Base-by-base conservation (phyloP, 1,140 invertebrate species). In the Plodia interpunctella region DNA sequence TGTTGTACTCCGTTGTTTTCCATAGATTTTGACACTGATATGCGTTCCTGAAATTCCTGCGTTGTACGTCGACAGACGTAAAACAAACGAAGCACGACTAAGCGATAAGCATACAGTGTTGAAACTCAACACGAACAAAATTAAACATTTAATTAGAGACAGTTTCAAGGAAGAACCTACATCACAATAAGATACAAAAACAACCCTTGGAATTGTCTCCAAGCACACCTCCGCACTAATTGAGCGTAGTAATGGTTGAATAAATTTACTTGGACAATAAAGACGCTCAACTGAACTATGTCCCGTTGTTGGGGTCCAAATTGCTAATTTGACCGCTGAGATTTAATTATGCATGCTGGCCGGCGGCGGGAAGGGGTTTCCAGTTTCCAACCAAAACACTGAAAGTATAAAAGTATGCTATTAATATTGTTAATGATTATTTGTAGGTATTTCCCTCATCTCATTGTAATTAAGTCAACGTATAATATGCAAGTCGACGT, bases 291-390 rank as follows among this genome's bases (percentile, higher is more conserved):
- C 77, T 80, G 74, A 82, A 88, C 78, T 88, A 80, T 84, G 80
- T 76, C 70, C 83, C 78, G 80, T 81, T 84, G 80, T 84, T 71
- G 62, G 76, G 74, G 59, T 83, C 78, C 75, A 87, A 86, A 87
- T 87, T 83, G 83, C 78, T 87, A 88, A 87, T 88, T 88, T 88
- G 80, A 83, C 83, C 83, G 77, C 83, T 71, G 75, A 85, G 78
- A 87, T 88, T 88, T 87, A 88, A 88, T 88, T 88, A 88, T 88
- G 82, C 83, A 88, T 81, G 76, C 80, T 74, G 72, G 70, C 73
- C 75, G 68, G 51, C 75, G 68, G 51, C 57, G 74, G 72, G 77
- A 65, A 52, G 76, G 74, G 72, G 76, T 74, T 76, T 44, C 10
- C 38, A 10, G 13, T 13, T 35, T 35, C 30, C 30, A 32, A 25